Base-by-base conservation (phyloP, 2,888 invertebrate genomes). In the Drosophila mettleri region DNA sequence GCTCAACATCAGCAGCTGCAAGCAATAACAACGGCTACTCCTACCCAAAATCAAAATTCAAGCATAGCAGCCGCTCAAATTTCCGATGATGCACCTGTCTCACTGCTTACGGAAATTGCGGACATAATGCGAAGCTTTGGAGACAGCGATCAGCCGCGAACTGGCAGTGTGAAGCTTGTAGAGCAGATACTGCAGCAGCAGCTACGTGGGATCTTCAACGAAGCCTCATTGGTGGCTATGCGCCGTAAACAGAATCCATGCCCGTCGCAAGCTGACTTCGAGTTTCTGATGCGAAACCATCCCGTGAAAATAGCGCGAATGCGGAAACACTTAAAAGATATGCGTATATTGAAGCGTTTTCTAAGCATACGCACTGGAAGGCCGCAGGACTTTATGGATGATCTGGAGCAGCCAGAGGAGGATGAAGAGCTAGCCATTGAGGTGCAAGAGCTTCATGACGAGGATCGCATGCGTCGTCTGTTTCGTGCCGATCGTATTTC, bases 81-180 rank as follows among this genome's bases (percentile, higher is more conserved):
- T 5, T 55, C 69, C 16, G 90, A 90, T 14, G 90, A 91, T 33
- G 79, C 82, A 3, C 78, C 88, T 4, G 90, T 91, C 0, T 90
- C 91, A 0, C 55, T 92, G 33, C 78, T 90, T 0, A 90, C 91
- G 0, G 96, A 97, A 93, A 96, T 97, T 78, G 95, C 96, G 0
- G 94, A 95, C 83, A 97, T 97, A 94, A 96, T 97, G 98, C 96
- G 97, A 82, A 98, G 97, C n/a, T 97, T 98, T 89, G 98, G 98
- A 0, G 98, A 98, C 89, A 96, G 96, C 86, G 94, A 95, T 20
- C 95, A 95, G 69, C 98, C 98, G 0, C 94, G 96, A 41, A 93
- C 95, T 0, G 97, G 96, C 45, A 96, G 98, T 1, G 97, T 98
- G 0, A 94, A 95, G 59, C 92, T 98, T 49, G 95, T 98, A 0